Conservation (phyloP, 2,888 invertebrate genomes). For the Osmoderma eremita region DNA sequence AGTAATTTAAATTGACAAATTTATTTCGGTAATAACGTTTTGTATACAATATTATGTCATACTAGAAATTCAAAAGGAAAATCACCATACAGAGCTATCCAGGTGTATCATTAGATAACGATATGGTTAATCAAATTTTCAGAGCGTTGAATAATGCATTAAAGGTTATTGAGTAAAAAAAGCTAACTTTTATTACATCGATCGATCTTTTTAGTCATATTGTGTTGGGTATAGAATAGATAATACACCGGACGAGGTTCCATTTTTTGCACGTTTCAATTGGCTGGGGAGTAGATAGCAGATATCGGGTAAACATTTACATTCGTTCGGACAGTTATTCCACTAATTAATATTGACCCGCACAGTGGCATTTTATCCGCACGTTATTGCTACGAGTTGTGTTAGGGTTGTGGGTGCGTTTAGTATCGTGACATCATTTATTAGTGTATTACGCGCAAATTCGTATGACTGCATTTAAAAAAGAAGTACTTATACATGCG, state of each 20-base stretch:
- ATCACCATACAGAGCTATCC: too few species aligned
- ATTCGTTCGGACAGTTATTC: not conserved
- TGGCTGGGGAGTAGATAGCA: not conserved
- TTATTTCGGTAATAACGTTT: too few species aligned
- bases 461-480: too few species aligned
- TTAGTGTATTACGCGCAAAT: too few species aligned
- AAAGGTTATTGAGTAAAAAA: conserved; percentile 2
- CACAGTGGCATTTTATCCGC: not conserved
- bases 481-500: too few species aligned
- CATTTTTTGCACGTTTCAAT: conserved; percentile 23
- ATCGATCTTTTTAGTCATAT: not conserved
- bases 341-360: not conserved
- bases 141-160: conserved; percentile 1
- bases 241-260: conserved; percentile 8
- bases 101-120: too few species aligned
- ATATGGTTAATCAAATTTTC: not conserved
- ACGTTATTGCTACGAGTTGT: not conserved
- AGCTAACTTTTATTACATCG: conserved; percentile 5
- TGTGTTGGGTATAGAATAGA: conserved; percentile 9
- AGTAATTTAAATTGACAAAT: too few species aligned
- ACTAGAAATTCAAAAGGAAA: too few species aligned
- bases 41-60: too few species aligned
- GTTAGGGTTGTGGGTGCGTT: too few species aligned
- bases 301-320: conserved; percentile 13
- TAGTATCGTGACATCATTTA: too few species aligned